Evolutionary conservation across 2,888 invertebrate species (phyloP).

Genomic region (Eupithecia vulgata): DNA sequence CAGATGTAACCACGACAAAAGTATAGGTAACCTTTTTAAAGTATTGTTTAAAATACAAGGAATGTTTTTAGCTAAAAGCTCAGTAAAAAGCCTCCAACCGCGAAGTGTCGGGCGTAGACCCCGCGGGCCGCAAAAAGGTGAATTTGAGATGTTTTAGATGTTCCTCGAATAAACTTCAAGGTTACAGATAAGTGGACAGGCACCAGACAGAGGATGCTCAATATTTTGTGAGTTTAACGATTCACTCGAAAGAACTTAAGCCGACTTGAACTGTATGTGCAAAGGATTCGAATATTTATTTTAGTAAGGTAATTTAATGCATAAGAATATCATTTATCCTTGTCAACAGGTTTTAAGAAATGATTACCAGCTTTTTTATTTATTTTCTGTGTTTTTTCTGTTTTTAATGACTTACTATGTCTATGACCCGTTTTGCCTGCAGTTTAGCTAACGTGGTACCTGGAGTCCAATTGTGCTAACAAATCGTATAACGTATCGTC

Average conservation of each 20-base stretch:
- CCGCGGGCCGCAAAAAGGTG: slow-evolving; percentile 30
- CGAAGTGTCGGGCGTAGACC: slow-evolving; percentile 39
- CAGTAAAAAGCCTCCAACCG: slow-evolving; percentile 11
- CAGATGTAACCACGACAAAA: neutral
- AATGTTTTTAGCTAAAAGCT: slow-evolving; percentile 4
- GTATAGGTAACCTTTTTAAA: neutral
- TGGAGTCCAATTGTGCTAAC: neutral
- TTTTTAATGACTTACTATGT: neutral
- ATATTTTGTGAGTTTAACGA: slow-evolving; percentile 27
- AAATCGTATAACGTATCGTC: neutral
- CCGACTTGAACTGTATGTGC: neutral
- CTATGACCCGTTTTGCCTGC: no score
- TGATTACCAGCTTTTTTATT: neutral
- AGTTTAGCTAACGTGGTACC: neutral
- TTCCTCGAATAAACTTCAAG: slow-evolving; percentile 35
- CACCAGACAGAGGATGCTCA: slow-evolving; percentile 19
- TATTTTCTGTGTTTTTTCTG: neutral
- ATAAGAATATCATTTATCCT: neutral
- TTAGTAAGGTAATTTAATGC: neutral
- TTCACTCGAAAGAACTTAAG: slow-evolving; percentile 21
- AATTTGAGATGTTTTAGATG: slow-evolving; percentile 24
- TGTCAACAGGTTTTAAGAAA: slow-evolving; percentile 1
- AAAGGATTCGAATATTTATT: neutral
- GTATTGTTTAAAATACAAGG: neutral
- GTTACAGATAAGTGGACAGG: slow-evolving; percentile 23